Conservation (phyloP, 53 echinoderm and acorn worm species). For the Temnopleurus reevesii region DNA sequence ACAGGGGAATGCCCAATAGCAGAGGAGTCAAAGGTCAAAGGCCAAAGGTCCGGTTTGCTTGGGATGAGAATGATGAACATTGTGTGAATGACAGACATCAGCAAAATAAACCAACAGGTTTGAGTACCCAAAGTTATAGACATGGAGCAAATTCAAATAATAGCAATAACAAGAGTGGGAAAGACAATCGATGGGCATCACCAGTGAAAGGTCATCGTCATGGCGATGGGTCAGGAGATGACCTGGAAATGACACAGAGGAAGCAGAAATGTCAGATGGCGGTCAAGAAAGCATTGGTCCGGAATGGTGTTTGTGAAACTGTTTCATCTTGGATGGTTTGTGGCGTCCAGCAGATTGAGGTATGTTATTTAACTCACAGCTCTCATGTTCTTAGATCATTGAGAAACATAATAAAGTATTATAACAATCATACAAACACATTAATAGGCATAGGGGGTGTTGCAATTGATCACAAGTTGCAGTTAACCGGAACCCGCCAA, state of each 20-base stretch:
- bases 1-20: not conserved
- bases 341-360: not conserved
- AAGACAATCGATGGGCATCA: not conserved
- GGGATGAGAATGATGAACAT: not conserved
- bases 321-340: conserved; percentile 41
- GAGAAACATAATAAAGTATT: too few relatives aligned
- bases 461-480: too few relatives aligned
- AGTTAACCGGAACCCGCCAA: too few relatives aligned
- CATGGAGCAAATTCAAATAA: conserved; percentile 3
- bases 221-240: conserved; percentile 4
- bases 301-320: conserved; percentile 27
- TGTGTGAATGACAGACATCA: too few relatives aligned
- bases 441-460: too few relatives aligned
- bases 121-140: not conserved
- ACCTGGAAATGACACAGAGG: conserved; percentile 16
- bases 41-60: conserved; percentile 48
- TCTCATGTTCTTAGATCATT: too few relatives aligned
- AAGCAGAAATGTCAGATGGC: not conserved
- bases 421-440: too few relatives aligned
- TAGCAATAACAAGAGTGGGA: not conserved
- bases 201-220: not conserved
- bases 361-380: conserved; percentile 4
- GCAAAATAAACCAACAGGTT: not conserved
- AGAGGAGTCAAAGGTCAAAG: not conserved
- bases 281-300: conserved; percentile 15